These are phyloP conservation scores for Andinoacara biseriatus DNA, from an alignment of 2,113 vertebrate species.

Conservation along the genomic window DNA sequence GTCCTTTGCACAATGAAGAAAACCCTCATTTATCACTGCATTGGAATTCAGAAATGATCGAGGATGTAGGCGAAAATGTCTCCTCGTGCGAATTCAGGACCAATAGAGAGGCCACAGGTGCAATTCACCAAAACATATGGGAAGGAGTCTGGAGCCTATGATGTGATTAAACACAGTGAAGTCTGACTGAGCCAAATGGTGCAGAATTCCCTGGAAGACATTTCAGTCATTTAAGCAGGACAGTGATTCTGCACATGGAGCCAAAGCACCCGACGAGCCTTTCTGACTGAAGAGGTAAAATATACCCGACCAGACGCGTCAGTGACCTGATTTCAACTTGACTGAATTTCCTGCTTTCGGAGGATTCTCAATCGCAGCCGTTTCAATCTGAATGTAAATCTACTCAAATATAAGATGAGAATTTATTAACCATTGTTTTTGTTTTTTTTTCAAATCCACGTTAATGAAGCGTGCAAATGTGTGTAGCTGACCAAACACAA, in stretches of 20 bases:
- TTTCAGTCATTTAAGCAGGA: no score
- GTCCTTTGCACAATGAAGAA: background rate
- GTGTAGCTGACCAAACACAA: no score
- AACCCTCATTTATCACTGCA: background rate
- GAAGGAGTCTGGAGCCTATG: background rate
- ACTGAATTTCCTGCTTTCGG: no score
- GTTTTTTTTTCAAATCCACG: background rate
- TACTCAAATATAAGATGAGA: background rate
- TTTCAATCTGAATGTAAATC: background rate
- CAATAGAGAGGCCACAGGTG: background rate
- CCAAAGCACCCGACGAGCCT: background rate
- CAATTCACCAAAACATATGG: background rate
- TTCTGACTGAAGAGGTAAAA: background rate
- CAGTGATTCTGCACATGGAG: no score
- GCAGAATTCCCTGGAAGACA: no score
- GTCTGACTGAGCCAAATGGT: no score
- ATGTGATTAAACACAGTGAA: background rate
- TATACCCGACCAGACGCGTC: background rate
- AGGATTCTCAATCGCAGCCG: background rate
- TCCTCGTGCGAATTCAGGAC: background rate
- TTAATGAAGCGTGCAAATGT: background rate
- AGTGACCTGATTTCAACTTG: background rate
- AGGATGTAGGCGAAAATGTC: background rate
- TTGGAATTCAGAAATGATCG: background rate
- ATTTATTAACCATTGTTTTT: background rate